phyloP scores from a whole-genome alignment of 2,797 vertebrate species.

The Scleropages formosus region DNA sequence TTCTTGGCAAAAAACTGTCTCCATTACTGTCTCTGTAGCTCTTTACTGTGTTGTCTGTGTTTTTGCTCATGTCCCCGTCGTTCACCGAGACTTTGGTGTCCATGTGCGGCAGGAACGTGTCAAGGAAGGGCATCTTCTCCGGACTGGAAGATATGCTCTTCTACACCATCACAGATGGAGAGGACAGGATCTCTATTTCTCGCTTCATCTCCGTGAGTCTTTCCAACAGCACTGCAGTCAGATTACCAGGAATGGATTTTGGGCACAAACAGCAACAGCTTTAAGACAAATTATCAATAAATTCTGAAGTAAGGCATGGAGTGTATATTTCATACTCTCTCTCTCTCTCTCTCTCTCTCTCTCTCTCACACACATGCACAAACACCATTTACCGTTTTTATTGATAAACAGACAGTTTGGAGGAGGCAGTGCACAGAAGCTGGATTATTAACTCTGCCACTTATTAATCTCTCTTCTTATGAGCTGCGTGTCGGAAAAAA shows the following conservation, averaged over 20 bases:
- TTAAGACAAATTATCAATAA: too few relatives aligned
- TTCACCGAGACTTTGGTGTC: too few relatives aligned
- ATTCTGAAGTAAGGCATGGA: background rate
- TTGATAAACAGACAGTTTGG: too few relatives aligned
- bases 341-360: background rate
- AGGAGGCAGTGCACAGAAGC: too few relatives aligned
- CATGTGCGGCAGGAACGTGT: conserved; percentile 41
- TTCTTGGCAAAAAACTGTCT: too few relatives aligned
- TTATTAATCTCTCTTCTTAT: background rate
- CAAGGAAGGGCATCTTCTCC: conserved; percentile 59
- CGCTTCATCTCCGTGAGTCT: conserved; percentile 75
- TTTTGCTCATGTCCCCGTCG: background rate
- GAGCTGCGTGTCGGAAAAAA: too few relatives aligned
- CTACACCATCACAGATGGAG: conserved; percentile 81
- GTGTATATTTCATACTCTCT: background rate
- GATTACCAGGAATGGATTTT: too few relatives aligned
- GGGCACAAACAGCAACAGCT: background rate
- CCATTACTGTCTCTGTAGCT: too few relatives aligned
- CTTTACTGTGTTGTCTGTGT: background rate
- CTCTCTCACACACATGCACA: background rate
- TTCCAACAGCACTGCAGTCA: background rate
- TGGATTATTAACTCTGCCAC: background rate
- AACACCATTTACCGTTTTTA: too few relatives aligned
- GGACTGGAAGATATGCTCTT: conserved; percentile 81
- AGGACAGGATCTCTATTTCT: conserved; percentile 76